A percentile compares a stretch with the other conserved stretches of the same genome.
Evolutionary conservation across 1,140 invertebrate species (phyloP).

Genomic region (Aphelenchoides fujianensis): DNA sequence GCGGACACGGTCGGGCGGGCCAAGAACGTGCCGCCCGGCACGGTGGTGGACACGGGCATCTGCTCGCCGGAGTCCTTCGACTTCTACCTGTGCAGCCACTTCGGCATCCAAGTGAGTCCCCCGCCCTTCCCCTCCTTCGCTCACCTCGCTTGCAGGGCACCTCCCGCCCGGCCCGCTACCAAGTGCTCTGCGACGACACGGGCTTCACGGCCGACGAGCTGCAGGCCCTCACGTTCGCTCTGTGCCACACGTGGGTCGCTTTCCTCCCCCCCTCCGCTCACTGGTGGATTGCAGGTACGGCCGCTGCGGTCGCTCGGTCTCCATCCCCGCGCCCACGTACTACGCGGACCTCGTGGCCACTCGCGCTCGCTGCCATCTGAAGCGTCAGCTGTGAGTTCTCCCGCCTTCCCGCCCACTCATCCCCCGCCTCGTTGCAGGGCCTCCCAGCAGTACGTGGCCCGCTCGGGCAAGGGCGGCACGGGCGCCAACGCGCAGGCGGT

Average conservation of each 20-base stretch:
- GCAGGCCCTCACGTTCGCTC: slow-evolving; percentile 77
- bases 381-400: slow-evolving; percentile 24
- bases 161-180: slow-evolving; percentile 81
- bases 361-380: slow-evolving; percentile 66
- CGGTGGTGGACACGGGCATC: slow-evolving; percentile 77
- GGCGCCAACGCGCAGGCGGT: not conserved
- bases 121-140: not conserved
- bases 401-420: not conserved
- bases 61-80: slow-evolving; percentile 78
- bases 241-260: slow-evolving; percentile 86
- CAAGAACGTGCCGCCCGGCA: slow-evolving; percentile 77
- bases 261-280: too few relatives aligned
- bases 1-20: slow-evolving; percentile 53
- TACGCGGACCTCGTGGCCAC: slow-evolving; percentile 85
- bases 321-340: slow-evolving; percentile 87
- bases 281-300: too few relatives aligned
- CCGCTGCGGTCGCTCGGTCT: slow-evolving; percentile 79
- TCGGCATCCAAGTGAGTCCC: slow-evolving; percentile 69
- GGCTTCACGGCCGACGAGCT: slow-evolving; percentile 73
- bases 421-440: not conserved
- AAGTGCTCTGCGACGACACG: slow-evolving; percentile 77
- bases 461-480: not conserved
- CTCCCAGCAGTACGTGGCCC: not conserved
- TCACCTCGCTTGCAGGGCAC: slow-evolving; percentile 73
- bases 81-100: slow-evolving; percentile 77